phyloP scores from a whole-genome alignment of 2,113 vertebrate genomes.

The Sebastes fasciatus region DNA sequence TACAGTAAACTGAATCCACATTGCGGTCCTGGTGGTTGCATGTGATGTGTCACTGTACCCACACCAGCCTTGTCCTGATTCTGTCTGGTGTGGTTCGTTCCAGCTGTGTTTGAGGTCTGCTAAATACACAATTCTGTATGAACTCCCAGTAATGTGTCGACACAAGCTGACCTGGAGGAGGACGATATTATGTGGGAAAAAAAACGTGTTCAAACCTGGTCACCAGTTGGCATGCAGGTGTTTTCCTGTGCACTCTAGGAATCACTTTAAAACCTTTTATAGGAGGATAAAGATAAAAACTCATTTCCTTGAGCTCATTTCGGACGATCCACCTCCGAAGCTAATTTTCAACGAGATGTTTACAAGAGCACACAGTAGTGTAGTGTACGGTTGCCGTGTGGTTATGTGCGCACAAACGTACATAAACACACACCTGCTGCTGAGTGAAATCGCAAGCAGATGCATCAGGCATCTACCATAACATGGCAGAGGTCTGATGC shows the following conservation, averaged over 20 bases:
- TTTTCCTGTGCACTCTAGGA: slow-evolving; percentile 32
- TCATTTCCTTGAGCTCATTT: slow-evolving; percentile 8
- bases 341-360: slow-evolving; percentile 26
- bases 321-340: slow-evolving; percentile 30
- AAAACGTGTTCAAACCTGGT: slow-evolving; percentile 7
- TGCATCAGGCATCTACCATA: slow-evolving; percentile 53
- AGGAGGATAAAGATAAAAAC: slow-evolving; percentile 20
- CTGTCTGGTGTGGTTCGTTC: slow-evolving; percentile 55
- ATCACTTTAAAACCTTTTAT: slow-evolving; percentile 38
- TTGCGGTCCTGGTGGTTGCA: slow-evolving; percentile 43
- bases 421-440: slow-evolving; percentile 72
- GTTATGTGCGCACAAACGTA: slow-evolving; percentile 27
- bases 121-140: slow-evolving; percentile 51
- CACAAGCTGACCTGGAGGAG: slow-evolving; percentile 37
- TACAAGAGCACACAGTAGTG: slow-evolving; percentile 25
- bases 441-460: slow-evolving; percentile 73
- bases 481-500: slow-evolving; percentile 62
- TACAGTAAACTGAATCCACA: slow-evolving; percentile 21
- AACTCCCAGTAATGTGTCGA: slow-evolving; percentile 26
- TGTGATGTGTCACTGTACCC: slow-evolving; percentile 46
- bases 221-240: slow-evolving; percentile 35
- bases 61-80: slow-evolving; percentile 37
- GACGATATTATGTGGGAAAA: not conserved
- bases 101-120: slow-evolving; percentile 59
- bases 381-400: slow-evolving; percentile 39